Conservation (phyloP, 2,113 vertebrate genomes). For the Dipodomys merriami region DNA sequence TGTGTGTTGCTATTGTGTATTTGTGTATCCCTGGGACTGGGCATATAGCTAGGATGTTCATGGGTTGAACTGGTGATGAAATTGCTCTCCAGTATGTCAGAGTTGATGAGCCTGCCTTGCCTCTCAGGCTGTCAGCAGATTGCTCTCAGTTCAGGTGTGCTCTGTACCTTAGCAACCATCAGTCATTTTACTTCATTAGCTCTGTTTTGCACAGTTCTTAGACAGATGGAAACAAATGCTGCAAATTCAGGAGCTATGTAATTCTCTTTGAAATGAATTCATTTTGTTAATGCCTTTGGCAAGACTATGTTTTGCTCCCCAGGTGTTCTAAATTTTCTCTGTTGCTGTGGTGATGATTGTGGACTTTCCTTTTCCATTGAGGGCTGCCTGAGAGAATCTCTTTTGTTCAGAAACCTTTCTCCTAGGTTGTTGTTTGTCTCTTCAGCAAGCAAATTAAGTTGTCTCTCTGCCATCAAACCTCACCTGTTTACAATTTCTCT, state of each 20-base stretch:
- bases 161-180: background rate
- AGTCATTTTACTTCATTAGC: background rate
- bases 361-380: background rate
- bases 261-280: background rate
- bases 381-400: background rate
- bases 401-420: background rate
- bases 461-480: background rate
- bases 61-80: background rate
- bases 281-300: constrained; percentile 5
- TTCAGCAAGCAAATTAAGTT: constrained; percentile 5
- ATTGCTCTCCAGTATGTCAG: background rate
- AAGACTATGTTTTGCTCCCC: background rate
- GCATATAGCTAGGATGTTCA: background rate
- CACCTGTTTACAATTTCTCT: background rate
- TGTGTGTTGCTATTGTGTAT: background rate
- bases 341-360: background rate
- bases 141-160: background rate
- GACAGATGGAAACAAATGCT: background rate
- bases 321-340: background rate
- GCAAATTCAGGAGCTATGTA: background rate
- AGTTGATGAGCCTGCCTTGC: background rate
- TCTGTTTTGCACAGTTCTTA: background rate
- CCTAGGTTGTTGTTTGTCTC: background rate
- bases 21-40: background rate
- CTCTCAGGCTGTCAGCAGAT: background rate